A percentile compares a stretch with the other conserved stretches of the same genome.
These are phyloP conservation scores for Platysternon megacephalum DNA, from an alignment of 2,113 vertebrate genomes.

Conservation along the genomic window DNA sequence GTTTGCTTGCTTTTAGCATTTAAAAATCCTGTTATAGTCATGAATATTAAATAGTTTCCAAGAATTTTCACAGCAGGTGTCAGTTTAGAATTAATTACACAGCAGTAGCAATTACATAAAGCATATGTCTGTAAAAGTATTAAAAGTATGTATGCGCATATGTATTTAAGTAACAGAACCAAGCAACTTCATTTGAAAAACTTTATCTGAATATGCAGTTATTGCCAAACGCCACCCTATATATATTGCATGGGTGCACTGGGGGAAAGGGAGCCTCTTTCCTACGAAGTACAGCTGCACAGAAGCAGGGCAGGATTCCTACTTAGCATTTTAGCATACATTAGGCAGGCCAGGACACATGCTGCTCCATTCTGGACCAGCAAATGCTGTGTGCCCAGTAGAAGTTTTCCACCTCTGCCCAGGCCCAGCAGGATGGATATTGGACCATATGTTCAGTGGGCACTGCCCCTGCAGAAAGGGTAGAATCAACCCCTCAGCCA, in stretches of 20 bases:
- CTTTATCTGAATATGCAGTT: not conserved
- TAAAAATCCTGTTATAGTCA: not conserved
- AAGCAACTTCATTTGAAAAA: not conserved
- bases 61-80: not conserved
- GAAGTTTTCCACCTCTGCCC: not conserved
- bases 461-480: not conserved
- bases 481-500: not conserved
- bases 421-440: not conserved
- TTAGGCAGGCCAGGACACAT: not conserved
- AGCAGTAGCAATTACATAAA: not conserved
- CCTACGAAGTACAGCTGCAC: not conserved
- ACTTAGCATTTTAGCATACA: not conserved
- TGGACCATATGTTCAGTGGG: not conserved
- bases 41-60: not conserved
- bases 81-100: not conserved
- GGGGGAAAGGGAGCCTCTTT: not conserved
- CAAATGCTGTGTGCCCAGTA: not conserved
- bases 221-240: not conserved
- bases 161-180: not conserved
- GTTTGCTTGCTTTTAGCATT: not conserved
- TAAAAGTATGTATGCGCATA: accelerated
- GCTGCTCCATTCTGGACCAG: not conserved
- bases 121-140: not conserved
- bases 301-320: not conserved
- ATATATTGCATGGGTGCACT: not conserved